Evolutionary conservation across 2,888 invertebrate genomes (phyloP).

Genomic region (Tortrix viridana): DNA sequence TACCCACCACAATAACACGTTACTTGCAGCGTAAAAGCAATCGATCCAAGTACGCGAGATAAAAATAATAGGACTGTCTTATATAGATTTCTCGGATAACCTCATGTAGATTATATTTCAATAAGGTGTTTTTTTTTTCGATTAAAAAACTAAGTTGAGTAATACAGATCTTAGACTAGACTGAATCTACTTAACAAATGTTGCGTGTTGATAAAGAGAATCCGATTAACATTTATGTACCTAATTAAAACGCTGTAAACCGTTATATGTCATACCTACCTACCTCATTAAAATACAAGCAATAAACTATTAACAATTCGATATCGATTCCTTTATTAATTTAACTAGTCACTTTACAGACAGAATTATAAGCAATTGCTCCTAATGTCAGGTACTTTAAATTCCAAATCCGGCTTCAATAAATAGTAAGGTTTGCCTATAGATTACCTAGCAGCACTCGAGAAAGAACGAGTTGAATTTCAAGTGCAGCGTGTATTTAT

Average conservation of each 20-base stretch:
- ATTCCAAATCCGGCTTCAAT: constrained; percentile 31
- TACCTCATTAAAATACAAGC: neutral
- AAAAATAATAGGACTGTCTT: constrained; percentile 42
- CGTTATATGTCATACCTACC: too few relatives aligned
- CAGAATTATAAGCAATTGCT: constrained; percentile 19
- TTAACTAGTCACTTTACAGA: constrained; percentile 2
- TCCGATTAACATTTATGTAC: too few relatives aligned
- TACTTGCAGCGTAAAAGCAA: constrained; percentile 44
- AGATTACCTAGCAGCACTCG: constrained; percentile 22
- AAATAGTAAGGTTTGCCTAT: constrained; percentile 33
- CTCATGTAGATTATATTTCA: constrained; percentile 18
- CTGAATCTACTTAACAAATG: neutral
- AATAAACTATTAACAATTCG: neutral
- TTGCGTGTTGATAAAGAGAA: neutral
- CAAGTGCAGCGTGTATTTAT: constrained; percentile 35
- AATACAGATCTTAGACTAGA: neutral
- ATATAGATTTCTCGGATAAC: constrained; percentile 27
- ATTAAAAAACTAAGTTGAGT: neutral
- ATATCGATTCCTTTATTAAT: constrained; percentile 13
- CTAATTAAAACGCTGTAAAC: too few relatives aligned
- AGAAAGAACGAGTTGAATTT: constrained; percentile 32
- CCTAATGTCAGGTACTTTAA: constrained; percentile 15
- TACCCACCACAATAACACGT: constrained; percentile 50
- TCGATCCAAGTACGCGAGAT: constrained; percentile 41
- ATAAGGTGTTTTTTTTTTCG: constrained; percentile 5